Base-by-base conservation (phyloP, 2,888 invertebrate species). In the Agonopterix subpropinquella region DNA sequence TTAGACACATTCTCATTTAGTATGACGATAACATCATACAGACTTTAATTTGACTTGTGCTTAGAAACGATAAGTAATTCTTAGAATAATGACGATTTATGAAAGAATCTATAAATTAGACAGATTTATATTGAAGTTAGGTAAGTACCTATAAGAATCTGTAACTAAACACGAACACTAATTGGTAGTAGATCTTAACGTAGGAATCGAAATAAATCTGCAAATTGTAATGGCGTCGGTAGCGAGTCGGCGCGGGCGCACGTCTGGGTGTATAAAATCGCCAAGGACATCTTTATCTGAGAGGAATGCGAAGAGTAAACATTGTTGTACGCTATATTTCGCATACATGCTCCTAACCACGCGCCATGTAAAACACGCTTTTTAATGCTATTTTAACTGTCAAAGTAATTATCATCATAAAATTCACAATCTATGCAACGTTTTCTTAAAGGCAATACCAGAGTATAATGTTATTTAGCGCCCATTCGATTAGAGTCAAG, bases 261-360 rank as follows among this genome's bases (percentile, higher is more conserved):
- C 73, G 72, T 74, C 70, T 73, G 66, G 59, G 58, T 57, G 72
- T 73, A 78, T 75, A 80, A 78, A 82, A 80, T 74, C 64, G 66
- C 78, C 86, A 86, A 85, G 88, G 87, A 85, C 85, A 84, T 77
- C 79, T 84, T 81, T 85, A 86, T 86, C 83, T 80, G 78, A 71
- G 70, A 64, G 84, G 84, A 77, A 86, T 86, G 83, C 73, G 80
- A 72, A 77, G 68, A 75, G 81, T 84, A 86, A 87, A 87, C 84
- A 87, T 67, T 79, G 73, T 76, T 77, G 69, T 71, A 73, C 73
- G 69, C 70, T 77, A 73, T 77, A 77, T 77, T 67, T 66, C 67
- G 72, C 67, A 64, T 64, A 59, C 58, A 65, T 56, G 59, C 65
- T 11, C 55, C 50, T 63, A 42, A 66, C 70, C 64, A 67, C 65